phyloP scores from a whole-genome alignment of 2,113 vertebrate genomes.

The Tor tambroides region DNA sequence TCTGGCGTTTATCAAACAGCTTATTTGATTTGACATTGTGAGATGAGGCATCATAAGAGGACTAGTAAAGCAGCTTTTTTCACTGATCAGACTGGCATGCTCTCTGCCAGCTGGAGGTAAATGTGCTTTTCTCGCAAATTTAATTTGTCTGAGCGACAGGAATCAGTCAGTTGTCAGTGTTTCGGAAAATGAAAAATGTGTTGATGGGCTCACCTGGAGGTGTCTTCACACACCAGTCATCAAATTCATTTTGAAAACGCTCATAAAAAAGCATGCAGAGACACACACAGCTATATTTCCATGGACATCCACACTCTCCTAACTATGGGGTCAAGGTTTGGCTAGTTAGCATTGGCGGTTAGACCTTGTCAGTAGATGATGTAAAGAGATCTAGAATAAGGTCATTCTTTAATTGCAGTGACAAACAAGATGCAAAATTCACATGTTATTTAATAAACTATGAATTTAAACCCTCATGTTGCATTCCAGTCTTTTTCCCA shows the following conservation, averaged over 20 bases:
- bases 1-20: slow-evolving; percentile 54
- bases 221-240: slow-evolving; percentile 16
- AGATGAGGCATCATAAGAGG: slow-evolving; percentile 53
- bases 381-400: not conserved
- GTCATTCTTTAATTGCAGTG: not conserved
- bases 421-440: not conserved
- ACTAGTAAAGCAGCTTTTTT: slow-evolving; percentile 41
- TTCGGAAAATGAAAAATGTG: slow-evolving; percentile 13
- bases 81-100: slow-evolving; percentile 41
- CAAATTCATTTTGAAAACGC: not conserved
- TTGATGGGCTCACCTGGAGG: slow-evolving; percentile 2
- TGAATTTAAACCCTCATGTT: too few species aligned
- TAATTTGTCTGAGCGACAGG: slow-evolving; percentile 50
- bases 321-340: not conserved
- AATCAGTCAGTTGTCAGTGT: slow-evolving; percentile 1
- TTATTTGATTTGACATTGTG: slow-evolving; percentile 48
- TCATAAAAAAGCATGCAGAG: not conserved
- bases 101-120: slow-evolving; percentile 42
- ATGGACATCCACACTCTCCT: not conserved
- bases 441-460: not conserved
- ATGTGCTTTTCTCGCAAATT: slow-evolving; percentile 37
- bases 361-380: not conserved
- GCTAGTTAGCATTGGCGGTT: not conserved
- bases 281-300: not conserved
- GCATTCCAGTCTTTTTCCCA: too few species aligned